These are phyloP conservation scores for Acutogordius australiensis DNA, from an alignment of 2,888 invertebrate genomes.

Conservation along the genomic window DNA sequence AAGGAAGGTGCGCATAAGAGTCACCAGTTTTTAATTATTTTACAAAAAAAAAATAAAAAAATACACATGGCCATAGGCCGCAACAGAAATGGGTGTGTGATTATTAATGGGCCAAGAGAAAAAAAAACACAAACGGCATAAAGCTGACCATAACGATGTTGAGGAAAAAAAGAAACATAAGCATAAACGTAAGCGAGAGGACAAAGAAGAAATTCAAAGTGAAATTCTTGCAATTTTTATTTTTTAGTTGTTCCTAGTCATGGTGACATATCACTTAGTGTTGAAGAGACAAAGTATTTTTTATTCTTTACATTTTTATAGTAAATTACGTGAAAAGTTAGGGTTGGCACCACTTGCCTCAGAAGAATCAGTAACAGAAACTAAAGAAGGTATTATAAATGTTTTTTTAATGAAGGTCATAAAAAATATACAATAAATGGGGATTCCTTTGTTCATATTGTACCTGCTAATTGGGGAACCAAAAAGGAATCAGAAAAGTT, in stretches of 20 bases:
- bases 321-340: background rate
- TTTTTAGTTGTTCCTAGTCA: background rate
- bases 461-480: background rate
- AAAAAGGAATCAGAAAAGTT: background rate
- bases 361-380: background rate
- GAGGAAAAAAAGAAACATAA: background rate
- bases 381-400: constrained; percentile 5
- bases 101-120: no score
- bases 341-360: background rate
- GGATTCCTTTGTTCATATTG: background rate
- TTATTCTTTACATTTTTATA: constrained; percentile 5
- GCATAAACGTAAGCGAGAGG: background rate
- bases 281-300: constrained; percentile 1
- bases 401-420: background rate
- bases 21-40: no score
- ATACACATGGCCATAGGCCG: no score
- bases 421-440: constrained; percentile 4
- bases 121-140: background rate
- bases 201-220: background rate
- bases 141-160: background rate
- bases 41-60: no score
- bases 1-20: no score
- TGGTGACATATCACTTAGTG: background rate
- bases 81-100: no score
- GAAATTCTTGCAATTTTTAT: background rate